phyloP scores from a whole-genome alignment of 2,888 invertebrate genomes.

The Orgyia antiqua region DNA sequence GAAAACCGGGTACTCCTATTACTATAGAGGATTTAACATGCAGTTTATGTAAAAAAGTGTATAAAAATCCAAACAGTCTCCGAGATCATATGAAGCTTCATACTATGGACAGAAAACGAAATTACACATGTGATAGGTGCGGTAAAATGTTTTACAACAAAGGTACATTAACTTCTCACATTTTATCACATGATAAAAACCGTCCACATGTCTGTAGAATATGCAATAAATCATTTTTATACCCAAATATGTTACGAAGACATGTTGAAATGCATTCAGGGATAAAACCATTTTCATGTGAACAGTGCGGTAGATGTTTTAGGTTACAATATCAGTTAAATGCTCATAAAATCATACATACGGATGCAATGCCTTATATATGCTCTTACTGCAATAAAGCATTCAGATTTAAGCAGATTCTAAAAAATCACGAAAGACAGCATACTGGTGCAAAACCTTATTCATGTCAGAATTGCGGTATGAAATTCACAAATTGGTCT shows the following conservation, averaged over 20 bases:
- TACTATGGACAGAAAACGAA: constrained; percentile 55
- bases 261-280: constrained; percentile 70
- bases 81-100: constrained; percentile 80
- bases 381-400: constrained; percentile 87
- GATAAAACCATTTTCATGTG: constrained; percentile 61
- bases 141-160: constrained; percentile 68
- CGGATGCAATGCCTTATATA: constrained; percentile 86
- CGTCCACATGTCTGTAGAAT: constrained; percentile 61
- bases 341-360: constrained; percentile 86
- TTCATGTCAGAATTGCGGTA: constrained; percentile 83
- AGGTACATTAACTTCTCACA: constrained; percentile 63
- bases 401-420: constrained; percentile 86
- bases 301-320: constrained; percentile 63
- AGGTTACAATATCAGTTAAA: constrained; percentile 84
- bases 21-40: constrained; percentile 62
- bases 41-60: constrained; percentile 55
- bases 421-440: constrained; percentile 84
- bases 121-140: constrained; percentile 66
- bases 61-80: constrained; percentile 48
- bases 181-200: constrained; percentile 61
- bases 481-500: constrained; percentile 88
- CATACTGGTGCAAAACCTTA: constrained; percentile 86
- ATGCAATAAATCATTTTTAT: constrained; percentile 62
- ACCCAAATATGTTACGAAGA: constrained; percentile 60
- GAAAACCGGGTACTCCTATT: constrained; percentile 57